Conservation (phyloP, 2,113 vertebrate genomes). For the Scomber colias region DNA sequence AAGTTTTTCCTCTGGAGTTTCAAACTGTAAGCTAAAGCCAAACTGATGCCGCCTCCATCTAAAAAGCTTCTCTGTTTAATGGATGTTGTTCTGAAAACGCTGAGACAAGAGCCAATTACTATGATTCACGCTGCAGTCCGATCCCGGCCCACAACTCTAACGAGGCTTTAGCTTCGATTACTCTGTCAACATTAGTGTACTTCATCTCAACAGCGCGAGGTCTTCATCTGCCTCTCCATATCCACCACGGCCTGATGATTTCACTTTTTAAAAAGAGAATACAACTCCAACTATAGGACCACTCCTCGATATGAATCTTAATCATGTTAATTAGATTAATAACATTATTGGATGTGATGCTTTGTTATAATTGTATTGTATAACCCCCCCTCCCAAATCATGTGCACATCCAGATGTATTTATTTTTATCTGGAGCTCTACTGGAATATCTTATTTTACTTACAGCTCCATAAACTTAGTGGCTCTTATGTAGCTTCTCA, state of each 20-base stretch:
- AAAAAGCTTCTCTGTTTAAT: slow-evolving; percentile 55
- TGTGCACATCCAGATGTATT: too few species aligned
- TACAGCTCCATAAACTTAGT: too few species aligned
- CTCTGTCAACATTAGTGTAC: slow-evolving; percentile 49
- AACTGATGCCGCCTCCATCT: slow-evolving; percentile 33
- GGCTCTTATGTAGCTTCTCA: too few species aligned
- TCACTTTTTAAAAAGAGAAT: neutral
- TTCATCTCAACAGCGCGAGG: slow-evolving; percentile 36
- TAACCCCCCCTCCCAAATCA: too few species aligned
- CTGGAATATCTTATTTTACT: too few species aligned
- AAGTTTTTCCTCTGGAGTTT: slow-evolving; percentile 6
- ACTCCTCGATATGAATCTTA: neutral
- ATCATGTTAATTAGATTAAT: neutral
- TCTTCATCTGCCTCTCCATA: slow-evolving; percentile 25
- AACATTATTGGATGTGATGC: neutral
- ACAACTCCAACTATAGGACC: neutral
- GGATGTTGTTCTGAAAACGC: slow-evolving; percentile 62
- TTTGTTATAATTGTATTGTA: neutral
- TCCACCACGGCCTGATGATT: neutral
- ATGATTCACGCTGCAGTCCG: slow-evolving; percentile 47
- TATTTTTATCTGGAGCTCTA: too few species aligned
- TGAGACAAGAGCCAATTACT: slow-evolving; percentile 68
- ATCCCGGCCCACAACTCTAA: slow-evolving; percentile 41
- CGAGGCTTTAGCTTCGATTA: slow-evolving; percentile 56
- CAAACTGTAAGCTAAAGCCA: slow-evolving; percentile 35